phyloP scores from a whole-genome alignment of 2,113 vertebrate species.

The Anguilla rostrata region DNA sequence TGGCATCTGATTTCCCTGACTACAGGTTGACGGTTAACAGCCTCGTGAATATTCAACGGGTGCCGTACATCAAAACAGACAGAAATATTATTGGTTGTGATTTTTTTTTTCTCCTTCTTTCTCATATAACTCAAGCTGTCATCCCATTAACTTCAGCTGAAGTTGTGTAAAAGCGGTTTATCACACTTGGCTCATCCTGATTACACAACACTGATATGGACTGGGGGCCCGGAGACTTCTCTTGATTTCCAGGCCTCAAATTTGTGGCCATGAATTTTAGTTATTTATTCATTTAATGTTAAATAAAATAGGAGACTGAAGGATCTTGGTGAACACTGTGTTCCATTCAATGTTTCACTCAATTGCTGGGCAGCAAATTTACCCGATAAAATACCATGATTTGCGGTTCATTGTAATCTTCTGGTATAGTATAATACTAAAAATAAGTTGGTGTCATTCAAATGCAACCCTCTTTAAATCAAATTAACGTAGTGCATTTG shows the following conservation, averaged over 20 bases:
- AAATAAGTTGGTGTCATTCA: neutral
- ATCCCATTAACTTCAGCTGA: neutral
- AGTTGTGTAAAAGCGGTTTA: neutral
- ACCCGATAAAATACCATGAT: no score
- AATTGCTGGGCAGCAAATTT: neutral
- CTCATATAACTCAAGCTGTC: constrained; percentile 9
- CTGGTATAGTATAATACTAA: neutral
- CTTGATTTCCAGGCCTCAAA: neutral
- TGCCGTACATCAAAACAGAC: neutral
- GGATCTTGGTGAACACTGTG: neutral
- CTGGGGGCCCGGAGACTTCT: neutral
- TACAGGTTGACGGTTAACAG: neutral
- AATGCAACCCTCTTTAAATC: no score
- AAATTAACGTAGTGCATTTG: no score
- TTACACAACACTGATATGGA: neutral
- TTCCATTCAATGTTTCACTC: neutral
- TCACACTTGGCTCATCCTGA: neutral
- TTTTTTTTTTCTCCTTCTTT: neutral
- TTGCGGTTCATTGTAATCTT: neutral
- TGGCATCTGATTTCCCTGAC: no score
- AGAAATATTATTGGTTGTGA: neutral
- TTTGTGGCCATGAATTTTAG: neutral
- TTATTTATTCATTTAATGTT: neutral
- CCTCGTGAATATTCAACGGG: neutral
- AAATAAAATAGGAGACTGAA: neutral